Evolutionary conservation across 2,113 vertebrate genomes (phyloP).

Genomic region (Pelusios castaneus): DNA sequence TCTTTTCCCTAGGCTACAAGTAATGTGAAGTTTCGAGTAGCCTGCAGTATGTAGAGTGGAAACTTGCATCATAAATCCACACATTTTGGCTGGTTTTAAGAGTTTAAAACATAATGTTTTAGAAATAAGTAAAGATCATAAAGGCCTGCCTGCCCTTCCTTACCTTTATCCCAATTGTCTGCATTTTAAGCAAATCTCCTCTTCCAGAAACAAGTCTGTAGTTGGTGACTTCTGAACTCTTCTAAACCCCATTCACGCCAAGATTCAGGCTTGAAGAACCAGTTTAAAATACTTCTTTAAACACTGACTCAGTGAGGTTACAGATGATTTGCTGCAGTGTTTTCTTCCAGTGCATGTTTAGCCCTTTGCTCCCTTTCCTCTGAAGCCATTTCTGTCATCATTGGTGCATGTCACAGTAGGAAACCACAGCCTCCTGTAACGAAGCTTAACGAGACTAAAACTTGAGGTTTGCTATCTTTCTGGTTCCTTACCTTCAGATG

Average conservation of each 20-base stretch:
- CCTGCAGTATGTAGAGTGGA: not conserved
- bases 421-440: too few relatives aligned
- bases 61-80: not conserved
- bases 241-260: not conserved
- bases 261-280: not conserved
- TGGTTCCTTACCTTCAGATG: not conserved
- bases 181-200: not conserved
- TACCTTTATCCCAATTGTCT: not conserved
- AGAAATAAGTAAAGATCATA: conserved; percentile 12
- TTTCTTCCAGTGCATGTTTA: not conserved
- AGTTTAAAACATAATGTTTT: conserved; percentile 26
- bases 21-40: not conserved
- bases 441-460: not conserved
- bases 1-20: not conserved
- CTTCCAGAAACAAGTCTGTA: not conserved
- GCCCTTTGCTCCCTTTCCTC: not conserved
- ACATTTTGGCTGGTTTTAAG: not conserved
- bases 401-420: rapidly evolving
- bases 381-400: not conserved
- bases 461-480: not conserved
- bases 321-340: not conserved
- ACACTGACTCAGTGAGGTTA: not conserved
- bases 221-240: conserved; percentile 8
- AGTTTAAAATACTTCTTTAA: conserved; percentile 19
- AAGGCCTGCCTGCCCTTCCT: not conserved